These are phyloP conservation scores for Takifugu bimaculatus DNA, from an alignment of 2,113 vertebrate genomes.

Conservation along the genomic window DNA sequence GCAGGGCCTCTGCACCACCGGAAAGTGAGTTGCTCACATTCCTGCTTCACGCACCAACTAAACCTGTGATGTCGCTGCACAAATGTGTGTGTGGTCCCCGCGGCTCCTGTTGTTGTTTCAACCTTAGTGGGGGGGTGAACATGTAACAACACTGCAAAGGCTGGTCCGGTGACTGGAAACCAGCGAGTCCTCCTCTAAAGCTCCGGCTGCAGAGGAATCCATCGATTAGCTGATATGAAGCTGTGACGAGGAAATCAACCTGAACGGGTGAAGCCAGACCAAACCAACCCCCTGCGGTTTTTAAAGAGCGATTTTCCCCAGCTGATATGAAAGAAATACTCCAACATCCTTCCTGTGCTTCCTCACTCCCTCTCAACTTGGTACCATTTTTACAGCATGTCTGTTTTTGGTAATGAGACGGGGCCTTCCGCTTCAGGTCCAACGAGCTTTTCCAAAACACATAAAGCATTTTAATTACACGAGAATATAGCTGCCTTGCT, in stretches of 20 bases:
- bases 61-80: slow-evolving; percentile 58
- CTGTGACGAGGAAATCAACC: slow-evolving; percentile 29
- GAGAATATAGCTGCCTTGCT: slow-evolving; percentile 4
- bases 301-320: too few species aligned
- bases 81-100: slow-evolving; percentile 41
- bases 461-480: slow-evolving; percentile 22
- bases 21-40: slow-evolving; percentile 76
- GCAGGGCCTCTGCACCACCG: slow-evolving; percentile 55
- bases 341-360: too few species aligned
- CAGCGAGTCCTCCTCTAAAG: neutral
- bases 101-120: slow-evolving; percentile 25
- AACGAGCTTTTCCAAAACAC: slow-evolving; percentile 5
- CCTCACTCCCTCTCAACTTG: slow-evolving; percentile 1
- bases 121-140: slow-evolving; percentile 6
- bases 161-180: slow-evolving; percentile 1
- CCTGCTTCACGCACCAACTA: slow-evolving; percentile 76
- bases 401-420: slow-evolving; percentile 8
- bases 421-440: neutral
- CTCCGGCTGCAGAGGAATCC: neutral
- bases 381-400: neutral
- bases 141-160: slow-evolving; percentile 17
- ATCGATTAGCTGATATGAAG: slow-evolving; percentile 5
- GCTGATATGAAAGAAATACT: too few species aligned
- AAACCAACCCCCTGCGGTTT: too few species aligned
- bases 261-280: neutral